Conservation (phyloP, 1,140 invertebrate genomes). For the Drosophila rufa region DNA sequence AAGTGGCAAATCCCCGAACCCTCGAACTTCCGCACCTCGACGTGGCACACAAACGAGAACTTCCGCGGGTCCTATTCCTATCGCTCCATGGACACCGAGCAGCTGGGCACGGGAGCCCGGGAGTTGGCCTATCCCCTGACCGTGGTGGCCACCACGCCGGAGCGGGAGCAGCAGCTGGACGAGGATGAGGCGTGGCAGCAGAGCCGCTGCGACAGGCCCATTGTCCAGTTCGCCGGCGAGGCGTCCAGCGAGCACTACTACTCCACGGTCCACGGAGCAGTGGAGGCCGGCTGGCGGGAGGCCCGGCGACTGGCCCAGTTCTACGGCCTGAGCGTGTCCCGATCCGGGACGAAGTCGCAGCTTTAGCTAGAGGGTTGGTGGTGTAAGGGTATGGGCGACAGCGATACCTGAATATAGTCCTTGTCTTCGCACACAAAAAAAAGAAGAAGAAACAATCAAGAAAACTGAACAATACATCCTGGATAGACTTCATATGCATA, state of each 20-base stretch:
- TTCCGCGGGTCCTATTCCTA: constrained; percentile 91
- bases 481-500: constrained; percentile 67
- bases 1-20: constrained; percentile 74
- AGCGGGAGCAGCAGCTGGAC: constrained; percentile 15
- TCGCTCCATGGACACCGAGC: constrained; percentile 87
- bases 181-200: constrained; percentile 39
- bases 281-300: constrained; percentile 92
- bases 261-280: constrained; percentile 93
- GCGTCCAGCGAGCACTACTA: constrained; percentile 89
- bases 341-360: constrained; percentile 59
- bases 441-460: constrained; percentile 49
- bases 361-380: constrained; percentile 59
- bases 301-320: constrained; percentile 86
- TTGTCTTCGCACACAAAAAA: constrained; percentile 39
- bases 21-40: constrained; percentile 73
- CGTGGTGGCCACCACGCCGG: constrained; percentile 64
- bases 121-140: constrained; percentile 86
- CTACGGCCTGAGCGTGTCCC: constrained; percentile 52
- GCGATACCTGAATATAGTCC: constrained; percentile 34
- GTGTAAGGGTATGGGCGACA: constrained; percentile 12
- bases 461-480: constrained; percentile 63
- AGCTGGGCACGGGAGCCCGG: constrained; percentile 85
- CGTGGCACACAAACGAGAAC: constrained; percentile 89
- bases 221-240: constrained; percentile 91
- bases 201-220: constrained; percentile 85